Percentiles rank a stretch among this genome's conserved stretches.
Conservation (phyloP, 2,888 invertebrate species). For the Coelinius sp. region DNA sequence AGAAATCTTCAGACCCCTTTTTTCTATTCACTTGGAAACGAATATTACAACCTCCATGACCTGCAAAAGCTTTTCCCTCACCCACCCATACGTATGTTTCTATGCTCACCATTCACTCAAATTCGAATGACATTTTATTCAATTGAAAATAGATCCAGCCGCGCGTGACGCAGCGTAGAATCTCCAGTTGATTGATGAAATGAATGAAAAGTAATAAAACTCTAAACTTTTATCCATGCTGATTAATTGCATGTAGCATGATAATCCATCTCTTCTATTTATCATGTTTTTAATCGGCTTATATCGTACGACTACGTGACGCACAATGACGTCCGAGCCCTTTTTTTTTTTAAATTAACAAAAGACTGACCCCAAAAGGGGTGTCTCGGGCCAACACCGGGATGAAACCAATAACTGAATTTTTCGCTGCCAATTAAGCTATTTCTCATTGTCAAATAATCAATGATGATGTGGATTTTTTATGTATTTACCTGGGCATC, state of each 20-base stretch:
- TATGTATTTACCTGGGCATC: conserved; percentile 82
- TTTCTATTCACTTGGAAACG: neutral
- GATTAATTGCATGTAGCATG: conserved; percentile 6
- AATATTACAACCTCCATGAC: neutral
- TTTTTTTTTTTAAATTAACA: conserved; percentile 36
- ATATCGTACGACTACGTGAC: conserved; percentile 39
- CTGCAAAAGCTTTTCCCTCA: neutral
- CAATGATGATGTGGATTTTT: conserved; percentile 10
- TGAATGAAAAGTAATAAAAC: neutral
- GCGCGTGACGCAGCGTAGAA: neutral
- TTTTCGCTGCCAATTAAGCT: neutral
- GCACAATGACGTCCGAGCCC: conserved; percentile 37
- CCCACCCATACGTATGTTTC: neutral
- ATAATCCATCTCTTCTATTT: conserved; percentile 26
- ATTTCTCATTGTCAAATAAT: conserved; percentile 5
- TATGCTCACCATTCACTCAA: neutral
- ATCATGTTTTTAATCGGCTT: conserved; percentile 41
- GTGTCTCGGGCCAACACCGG: conserved; percentile 32
- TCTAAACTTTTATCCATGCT: neutral
- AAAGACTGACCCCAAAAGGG: conserved; percentile 28
- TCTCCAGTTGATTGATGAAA: neutral
- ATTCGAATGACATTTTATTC: neutral
- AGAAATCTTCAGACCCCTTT: neutral
- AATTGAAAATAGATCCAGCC: conserved; percentile 29
- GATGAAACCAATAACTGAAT: conserved; percentile 19